phyloP scores from a whole-genome alignment of 2,797 vertebrate genomes.

The Rhadinocentrus ornatus region DNA sequence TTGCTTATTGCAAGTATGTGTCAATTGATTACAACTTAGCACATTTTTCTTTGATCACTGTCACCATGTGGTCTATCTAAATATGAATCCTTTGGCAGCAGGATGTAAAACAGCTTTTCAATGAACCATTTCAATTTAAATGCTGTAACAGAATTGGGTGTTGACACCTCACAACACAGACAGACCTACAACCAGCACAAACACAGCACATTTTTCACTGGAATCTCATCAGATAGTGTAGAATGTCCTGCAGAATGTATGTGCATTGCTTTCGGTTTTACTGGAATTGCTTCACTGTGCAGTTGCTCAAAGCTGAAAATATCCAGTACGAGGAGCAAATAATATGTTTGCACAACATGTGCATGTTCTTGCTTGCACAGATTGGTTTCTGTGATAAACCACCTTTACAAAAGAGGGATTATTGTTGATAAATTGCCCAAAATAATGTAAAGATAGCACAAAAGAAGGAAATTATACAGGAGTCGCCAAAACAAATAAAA shows the following conservation, averaged over 20 bases:
- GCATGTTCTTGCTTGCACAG: slow-evolving; percentile 51
- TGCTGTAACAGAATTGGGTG: background rate
- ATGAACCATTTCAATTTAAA: slow-evolving; percentile 28
- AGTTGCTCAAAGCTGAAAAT: background rate
- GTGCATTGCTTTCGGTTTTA: background rate
- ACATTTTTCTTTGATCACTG: background rate
- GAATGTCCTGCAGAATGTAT: background rate
- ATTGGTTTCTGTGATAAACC: background rate
- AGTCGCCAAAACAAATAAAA: background rate
- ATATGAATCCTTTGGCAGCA: slow-evolving; percentile 7
- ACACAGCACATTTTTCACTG: background rate
- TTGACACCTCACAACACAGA: background rate
- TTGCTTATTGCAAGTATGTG: background rate
- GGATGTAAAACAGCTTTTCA: slow-evolving; percentile 40
- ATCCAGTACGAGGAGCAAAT: slow-evolving; percentile 3
- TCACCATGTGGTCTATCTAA: slow-evolving; percentile 8
- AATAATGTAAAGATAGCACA: background rate
- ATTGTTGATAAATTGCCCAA: slow-evolving; percentile 13
- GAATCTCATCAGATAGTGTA: background rate
- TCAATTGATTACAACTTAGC: slow-evolving; percentile 1
- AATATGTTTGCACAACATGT: slow-evolving; percentile 4
- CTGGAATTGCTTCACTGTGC: background rate
- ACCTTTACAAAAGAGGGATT: slow-evolving; percentile 42
- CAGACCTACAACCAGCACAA: slow-evolving; percentile 12
- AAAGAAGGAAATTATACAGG: slow-evolving; percentile 3